Conservation (phyloP, 2,888 invertebrate species). For the Apocheima hispidaria region DNA sequence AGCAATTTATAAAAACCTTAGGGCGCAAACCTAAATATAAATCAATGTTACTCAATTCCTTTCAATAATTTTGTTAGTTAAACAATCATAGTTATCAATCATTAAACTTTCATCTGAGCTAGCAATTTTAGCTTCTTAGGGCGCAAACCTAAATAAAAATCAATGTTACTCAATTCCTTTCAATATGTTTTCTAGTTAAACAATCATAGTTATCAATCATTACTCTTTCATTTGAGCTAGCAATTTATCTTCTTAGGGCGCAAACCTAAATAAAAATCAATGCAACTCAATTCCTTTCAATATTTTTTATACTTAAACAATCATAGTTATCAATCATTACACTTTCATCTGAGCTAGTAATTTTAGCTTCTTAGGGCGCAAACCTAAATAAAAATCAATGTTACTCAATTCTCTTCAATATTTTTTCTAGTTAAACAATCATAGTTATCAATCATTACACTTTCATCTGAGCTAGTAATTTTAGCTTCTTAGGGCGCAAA, state of each 20-base stretch:
- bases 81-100: neutral
- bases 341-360: too few relatives aligned
- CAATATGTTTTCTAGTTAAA: neutral
- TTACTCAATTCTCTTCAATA: neutral
- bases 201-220: neutral
- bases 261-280: too few relatives aligned
- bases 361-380: too few relatives aligned
- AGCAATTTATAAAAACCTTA: too few relatives aligned
- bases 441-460: too few relatives aligned
- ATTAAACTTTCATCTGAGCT: neutral
- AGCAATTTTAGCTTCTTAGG: constrained; percentile 2
- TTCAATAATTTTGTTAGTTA: neutral
- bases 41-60: neutral
- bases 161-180: neutral
- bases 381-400: too few relatives aligned
- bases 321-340: too few relatives aligned
- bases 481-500: too few relatives aligned
- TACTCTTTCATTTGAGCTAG: neutral
- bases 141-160: too few relatives aligned
- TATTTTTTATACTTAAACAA: neutral
- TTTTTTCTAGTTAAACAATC: too few relatives aligned
- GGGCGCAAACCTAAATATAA: too few relatives aligned
- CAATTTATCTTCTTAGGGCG: neutral
- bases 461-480: too few relatives aligned
- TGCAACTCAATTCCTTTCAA: neutral